A percentile compares a stretch with the other conserved stretches of the same genome.
phyloP scores from a whole-genome alignment of 2,797 vertebrate species.

The Sciaenops ocellatus region DNA sequence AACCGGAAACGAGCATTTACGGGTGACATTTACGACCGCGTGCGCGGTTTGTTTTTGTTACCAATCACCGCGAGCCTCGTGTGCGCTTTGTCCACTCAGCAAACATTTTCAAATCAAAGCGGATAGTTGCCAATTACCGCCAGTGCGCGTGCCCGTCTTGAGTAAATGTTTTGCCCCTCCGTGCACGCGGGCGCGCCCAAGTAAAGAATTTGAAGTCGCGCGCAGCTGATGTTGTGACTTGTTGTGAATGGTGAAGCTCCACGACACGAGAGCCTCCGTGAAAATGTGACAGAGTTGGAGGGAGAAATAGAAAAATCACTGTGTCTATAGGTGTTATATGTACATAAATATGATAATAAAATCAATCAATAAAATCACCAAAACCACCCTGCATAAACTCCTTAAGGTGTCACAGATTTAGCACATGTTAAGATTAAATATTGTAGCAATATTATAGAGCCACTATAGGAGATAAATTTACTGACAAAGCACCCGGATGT shows the following conservation, averaged over 20 bases:
- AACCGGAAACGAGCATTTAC: conserved; percentile 34
- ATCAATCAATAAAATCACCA: not conserved
- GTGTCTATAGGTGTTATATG: not conserved
- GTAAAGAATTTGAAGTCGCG: conserved; percentile 60
- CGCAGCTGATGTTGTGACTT: conserved; percentile 61
- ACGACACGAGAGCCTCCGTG: conserved; percentile 9
- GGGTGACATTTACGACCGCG: conserved; percentile 43
- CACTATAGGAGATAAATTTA: not conserved
- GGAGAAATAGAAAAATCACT: not conserved
- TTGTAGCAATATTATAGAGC: not conserved
- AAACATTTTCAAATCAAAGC: conserved; percentile 61
- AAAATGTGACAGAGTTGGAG: not conserved
- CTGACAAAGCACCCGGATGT: not conserved
- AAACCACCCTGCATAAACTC: not conserved
- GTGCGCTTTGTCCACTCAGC: conserved; percentile 36
- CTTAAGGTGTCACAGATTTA: not conserved
- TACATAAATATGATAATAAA: not conserved
- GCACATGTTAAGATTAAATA: not conserved
- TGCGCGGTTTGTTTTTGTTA: conserved; percentile 65
- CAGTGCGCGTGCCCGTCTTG: conserved; percentile 43
- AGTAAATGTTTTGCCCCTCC: conserved; percentile 19
- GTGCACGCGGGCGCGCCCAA: conserved; percentile 58
- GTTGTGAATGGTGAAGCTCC: conserved; percentile 45
- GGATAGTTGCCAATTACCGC: conserved; percentile 15
- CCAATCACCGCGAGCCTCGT: conserved; percentile 26